phyloP scores from a whole-genome alignment of 2,797 vertebrate genomes.

The Streptopelia turtur region DNA sequence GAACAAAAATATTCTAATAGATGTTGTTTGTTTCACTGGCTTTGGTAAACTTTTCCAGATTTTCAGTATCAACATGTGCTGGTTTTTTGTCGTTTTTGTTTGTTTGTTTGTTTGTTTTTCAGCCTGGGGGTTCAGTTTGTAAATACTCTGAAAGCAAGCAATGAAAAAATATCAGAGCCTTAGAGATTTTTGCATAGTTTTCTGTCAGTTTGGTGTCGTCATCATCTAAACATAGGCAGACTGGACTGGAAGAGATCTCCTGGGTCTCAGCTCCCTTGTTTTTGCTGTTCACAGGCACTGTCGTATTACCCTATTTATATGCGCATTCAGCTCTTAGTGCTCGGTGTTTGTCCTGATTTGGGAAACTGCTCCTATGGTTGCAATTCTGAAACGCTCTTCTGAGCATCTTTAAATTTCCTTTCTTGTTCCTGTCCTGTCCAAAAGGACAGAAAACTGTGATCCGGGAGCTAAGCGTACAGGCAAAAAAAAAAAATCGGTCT shows the following conservation, averaged over 20 bases:
- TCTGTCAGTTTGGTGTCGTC: conserved; percentile 18
- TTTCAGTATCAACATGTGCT: not conserved
- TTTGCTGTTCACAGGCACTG: conserved; percentile 1
- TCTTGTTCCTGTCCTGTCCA: not conserved
- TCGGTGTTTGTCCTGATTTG: not conserved
- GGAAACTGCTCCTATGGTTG: not conserved
- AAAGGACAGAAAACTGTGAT: not conserved
- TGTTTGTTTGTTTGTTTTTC: not conserved
- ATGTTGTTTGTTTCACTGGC: not conserved
- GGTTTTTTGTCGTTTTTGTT: not conserved
- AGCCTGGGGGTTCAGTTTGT: not conserved
- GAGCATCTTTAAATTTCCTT: not conserved
- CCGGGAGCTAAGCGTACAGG: not conserved
- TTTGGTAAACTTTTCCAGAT: not conserved
- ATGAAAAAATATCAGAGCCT: not conserved
- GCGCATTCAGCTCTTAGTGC: not conserved
- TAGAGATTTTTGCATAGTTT: not conserved
- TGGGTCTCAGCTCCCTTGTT: conserved; percentile 41
- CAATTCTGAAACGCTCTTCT: not conserved
- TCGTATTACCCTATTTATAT: not conserved
- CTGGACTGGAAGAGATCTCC: conserved; percentile 22
- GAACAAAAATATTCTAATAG: not conserved
- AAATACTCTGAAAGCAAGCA: not conserved
- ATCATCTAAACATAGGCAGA: conserved; percentile 26
- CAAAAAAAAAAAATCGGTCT: not conserved